Percentiles rank a stretch among this genome's conserved stretches.
These are phyloP conservation scores for Orycteropus afer DNA, from an alignment of 2,113 vertebrate species.

Conservation along the genomic window DNA sequence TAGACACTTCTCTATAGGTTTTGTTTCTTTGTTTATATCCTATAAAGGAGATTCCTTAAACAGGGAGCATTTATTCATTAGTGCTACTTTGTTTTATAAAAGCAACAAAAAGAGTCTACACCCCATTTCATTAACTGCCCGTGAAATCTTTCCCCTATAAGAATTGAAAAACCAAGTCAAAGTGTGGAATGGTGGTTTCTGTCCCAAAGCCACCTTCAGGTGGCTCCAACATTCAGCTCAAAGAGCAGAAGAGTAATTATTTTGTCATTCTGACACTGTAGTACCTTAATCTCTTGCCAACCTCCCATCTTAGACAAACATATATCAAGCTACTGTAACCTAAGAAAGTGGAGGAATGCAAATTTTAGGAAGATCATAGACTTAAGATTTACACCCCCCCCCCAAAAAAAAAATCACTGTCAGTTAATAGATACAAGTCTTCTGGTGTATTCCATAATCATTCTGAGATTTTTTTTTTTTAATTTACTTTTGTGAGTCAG, in stretches of 20 bases:
- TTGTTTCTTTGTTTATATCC: no score
- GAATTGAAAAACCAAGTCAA: neutral
- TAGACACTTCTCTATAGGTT: neutral
- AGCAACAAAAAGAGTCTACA: no score
- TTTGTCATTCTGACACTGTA: neutral
- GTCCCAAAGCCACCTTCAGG: no score
- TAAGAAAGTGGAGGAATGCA: neutral
- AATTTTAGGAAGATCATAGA: no score
- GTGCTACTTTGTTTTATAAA: neutral
- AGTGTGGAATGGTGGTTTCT: accelerated
- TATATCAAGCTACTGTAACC: neutral
- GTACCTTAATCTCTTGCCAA: no score
- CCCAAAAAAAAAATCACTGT: neutral
- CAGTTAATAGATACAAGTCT: neutral
- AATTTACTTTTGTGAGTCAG: no score
- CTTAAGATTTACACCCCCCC: neutral
- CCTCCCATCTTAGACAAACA: neutral
- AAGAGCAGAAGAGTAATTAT: no score
- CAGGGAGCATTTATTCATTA: neutral
- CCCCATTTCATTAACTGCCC: neutral
- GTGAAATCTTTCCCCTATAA: neutral
- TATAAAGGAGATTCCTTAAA: no score
- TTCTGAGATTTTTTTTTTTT: no score
- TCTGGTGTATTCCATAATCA: neutral
- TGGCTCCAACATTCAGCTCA: neutral